These are phyloP conservation scores for Subanguina moxae DNA, from an alignment of 1,140 invertebrate genomes.

Conservation along the genomic window DNA sequence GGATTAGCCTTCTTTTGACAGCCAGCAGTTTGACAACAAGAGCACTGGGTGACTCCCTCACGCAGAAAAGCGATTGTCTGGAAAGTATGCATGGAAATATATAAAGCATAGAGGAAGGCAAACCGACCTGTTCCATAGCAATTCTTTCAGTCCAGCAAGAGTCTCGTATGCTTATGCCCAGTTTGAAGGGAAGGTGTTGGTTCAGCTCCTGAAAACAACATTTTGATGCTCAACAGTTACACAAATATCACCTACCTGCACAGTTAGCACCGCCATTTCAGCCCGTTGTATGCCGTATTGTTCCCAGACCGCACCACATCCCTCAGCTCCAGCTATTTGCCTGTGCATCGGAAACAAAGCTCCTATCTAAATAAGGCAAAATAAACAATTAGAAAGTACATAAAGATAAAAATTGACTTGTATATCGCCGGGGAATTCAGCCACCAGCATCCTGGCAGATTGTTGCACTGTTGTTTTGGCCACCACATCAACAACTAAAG, in stretches of 20 bases:
- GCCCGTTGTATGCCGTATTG: conserved; percentile 75
- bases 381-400: neutral
- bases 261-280: conserved; percentile 68
- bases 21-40: conserved; percentile 57
- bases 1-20: conserved; percentile 54
- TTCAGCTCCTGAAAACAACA: conserved; percentile 64
- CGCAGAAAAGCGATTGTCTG: conserved; percentile 56
- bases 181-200: conserved; percentile 65
- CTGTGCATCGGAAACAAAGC: conserved; percentile 73
- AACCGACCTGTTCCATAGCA: conserved; percentile 68
- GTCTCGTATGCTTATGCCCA: conserved; percentile 75
- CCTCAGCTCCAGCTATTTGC: conserved; percentile 64
- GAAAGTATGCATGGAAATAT: neutral
- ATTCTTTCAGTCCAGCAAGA: conserved; percentile 76
- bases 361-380: conserved; percentile 63
- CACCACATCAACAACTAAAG: conserved; percentile 50
- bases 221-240: too few relatives aligned
- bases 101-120: neutral
- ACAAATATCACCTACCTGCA: conserved; percentile 60
- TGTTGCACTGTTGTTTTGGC: conserved; percentile 58
- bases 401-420: conserved; percentile 34
- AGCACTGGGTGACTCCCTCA: conserved; percentile 54
- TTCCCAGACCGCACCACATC: conserved; percentile 66
- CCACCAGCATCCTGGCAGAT: conserved; percentile 56
- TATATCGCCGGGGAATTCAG: conserved; percentile 58